These are phyloP conservation scores for Proterorhinus semilunaris DNA, from an alignment of 2,113 vertebrate genomes.

Conservation along the genomic window DNA sequence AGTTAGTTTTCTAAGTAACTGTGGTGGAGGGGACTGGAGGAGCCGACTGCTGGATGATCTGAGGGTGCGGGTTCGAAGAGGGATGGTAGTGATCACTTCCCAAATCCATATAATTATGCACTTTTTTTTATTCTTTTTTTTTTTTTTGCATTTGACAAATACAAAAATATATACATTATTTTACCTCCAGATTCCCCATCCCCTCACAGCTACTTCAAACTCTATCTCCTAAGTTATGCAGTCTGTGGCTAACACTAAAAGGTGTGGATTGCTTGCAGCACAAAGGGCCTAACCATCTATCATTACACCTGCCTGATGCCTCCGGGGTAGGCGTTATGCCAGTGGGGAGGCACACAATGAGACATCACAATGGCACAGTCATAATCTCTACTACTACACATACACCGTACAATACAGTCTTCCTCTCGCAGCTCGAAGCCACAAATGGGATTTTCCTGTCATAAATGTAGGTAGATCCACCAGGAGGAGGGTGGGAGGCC, in stretches of 20 bases:
- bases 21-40: too few relatives aligned
- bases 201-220: neutral
- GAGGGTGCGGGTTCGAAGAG: too few relatives aligned
- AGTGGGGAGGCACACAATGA: slow-evolving; percentile 43
- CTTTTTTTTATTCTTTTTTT: too few relatives aligned
- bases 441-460: slow-evolving; percentile 11
- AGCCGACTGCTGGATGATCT: too few relatives aligned
- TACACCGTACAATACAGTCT: slow-evolving; percentile 5
- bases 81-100: too few relatives aligned
- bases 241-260: slow-evolving; percentile 4
- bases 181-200: neutral
- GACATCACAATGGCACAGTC: slow-evolving; percentile 30
- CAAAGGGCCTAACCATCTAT: slow-evolving; percentile 15
- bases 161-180: too few relatives aligned
- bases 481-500: slow-evolving; percentile 6
- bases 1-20: too few relatives aligned
- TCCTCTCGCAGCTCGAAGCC: slow-evolving; percentile 6
- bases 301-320: slow-evolving; percentile 42
- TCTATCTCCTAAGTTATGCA: neutral
- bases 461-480: slow-evolving; percentile 3
- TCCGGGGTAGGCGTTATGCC: slow-evolving; percentile 22
- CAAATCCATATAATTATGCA: too few relatives aligned
- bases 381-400: slow-evolving; percentile 51
- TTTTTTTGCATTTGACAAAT: too few relatives aligned
- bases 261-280: slow-evolving; percentile 10